Percentiles rank a stretch among this genome's conserved stretches.
Conservation (phyloP, 2,888 invertebrate genomes). For the Electrophaes corylata region DNA sequence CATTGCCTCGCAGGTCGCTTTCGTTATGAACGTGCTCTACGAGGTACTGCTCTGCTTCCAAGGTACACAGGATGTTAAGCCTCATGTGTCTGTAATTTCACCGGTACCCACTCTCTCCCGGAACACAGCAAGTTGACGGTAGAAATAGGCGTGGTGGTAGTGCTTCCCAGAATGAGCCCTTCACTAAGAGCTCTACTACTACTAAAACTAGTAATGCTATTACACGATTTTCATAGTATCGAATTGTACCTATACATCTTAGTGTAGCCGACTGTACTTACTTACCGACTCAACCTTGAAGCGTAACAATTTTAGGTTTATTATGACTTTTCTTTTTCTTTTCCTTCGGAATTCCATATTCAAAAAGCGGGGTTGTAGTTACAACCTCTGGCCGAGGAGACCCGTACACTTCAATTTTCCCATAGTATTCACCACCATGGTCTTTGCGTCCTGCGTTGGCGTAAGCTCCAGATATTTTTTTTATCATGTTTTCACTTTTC, state of each 20-base stretch:
- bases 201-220: not conserved
- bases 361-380: not conserved
- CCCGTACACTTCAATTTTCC: conserved; percentile 27
- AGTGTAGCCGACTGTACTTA: too few relatives aligned
- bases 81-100: too few relatives aligned
- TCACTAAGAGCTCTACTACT: too few relatives aligned
- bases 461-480: conserved; percentile 55
- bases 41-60: too few relatives aligned
- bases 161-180: too few relatives aligned
- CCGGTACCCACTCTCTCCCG: too few relatives aligned
- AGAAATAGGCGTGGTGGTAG: too few relatives aligned
- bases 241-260: too few relatives aligned
- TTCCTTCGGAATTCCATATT: not conserved
- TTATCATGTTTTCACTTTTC: conserved; percentile 59
- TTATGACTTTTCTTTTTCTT: not conserved
- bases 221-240: too few relatives aligned
- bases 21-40: too few relatives aligned
- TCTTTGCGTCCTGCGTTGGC: conserved; percentile 40
- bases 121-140: too few relatives aligned
- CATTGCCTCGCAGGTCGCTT: not conserved
- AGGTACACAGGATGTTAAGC: too few relatives aligned
- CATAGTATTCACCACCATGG: conserved; percentile 36
- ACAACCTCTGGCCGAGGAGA: not conserved
- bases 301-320: not conserved
- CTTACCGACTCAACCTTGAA: conserved; percentile 2